A percentile compares a stretch with the other conserved stretches of the same genome.
Evolutionary conservation across 2,113 vertebrate genomes (phyloP).

Genomic region (Nothocercus nigrocapillus): DNA sequence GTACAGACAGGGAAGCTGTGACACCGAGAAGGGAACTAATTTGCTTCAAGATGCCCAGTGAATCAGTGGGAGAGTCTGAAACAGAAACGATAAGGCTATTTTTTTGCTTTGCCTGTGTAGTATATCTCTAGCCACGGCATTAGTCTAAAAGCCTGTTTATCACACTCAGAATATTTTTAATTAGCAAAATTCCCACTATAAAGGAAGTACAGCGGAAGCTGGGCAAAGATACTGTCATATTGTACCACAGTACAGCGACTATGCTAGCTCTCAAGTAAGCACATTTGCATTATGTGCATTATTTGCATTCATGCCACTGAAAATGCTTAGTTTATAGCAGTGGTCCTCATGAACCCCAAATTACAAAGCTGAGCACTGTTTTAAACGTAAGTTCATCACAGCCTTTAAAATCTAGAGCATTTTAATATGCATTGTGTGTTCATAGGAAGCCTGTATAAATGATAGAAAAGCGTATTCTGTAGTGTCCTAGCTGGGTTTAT

Average conservation of each 20-base stretch:
- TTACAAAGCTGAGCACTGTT: not conserved
- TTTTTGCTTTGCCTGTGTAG: not conserved
- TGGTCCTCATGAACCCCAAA: not conserved
- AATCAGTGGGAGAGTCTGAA: not conserved
- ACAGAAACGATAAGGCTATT: not conserved
- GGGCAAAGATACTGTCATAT: not conserved
- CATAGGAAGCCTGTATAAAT: not conserved
- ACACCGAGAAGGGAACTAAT: not conserved
- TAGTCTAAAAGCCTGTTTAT: not conserved
- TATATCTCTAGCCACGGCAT: not conserved
- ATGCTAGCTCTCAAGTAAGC: not conserved
- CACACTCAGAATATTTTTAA: not conserved
- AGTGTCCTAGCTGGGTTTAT: not conserved
- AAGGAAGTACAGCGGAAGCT: rapidly evolving
- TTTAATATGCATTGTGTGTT: not conserved
- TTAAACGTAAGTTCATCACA: not conserved
- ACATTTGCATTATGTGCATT: not conserved
- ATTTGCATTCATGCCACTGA: not conserved
- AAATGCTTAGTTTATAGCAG: not conserved
- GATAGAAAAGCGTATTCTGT: not conserved
- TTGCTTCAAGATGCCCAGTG: not conserved
- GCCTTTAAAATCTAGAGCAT: not conserved
- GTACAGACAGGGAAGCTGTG: not conserved
- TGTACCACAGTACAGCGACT: rapidly evolving
- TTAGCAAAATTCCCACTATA: not conserved